Evolutionary conservation across 2,113 vertebrate genomes (phyloP).

Genomic region (Nestor notabilis): DNA sequence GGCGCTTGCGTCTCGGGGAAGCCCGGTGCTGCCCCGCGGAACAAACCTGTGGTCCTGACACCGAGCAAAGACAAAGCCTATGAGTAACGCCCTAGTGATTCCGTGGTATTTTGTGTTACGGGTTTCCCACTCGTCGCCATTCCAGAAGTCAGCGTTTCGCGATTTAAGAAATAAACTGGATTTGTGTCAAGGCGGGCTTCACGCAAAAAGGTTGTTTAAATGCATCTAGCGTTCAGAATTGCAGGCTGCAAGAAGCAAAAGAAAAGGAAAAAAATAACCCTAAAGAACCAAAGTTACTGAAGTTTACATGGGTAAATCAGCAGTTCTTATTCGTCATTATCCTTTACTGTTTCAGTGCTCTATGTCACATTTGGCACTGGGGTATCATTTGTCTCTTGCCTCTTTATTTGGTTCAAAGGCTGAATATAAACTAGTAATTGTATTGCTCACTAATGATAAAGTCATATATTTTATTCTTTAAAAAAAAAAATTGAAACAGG

Average conservation of each 20-base stretch:
- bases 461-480: background rate
- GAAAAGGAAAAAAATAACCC: background rate
- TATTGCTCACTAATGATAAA: background rate
- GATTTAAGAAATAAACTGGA: background rate
- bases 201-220: fast-evolving
- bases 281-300: background rate
- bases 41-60: background rate
- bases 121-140: fast-evolving
- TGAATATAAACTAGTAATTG: background rate
- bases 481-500: background rate
- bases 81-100: background rate
- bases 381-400: background rate
- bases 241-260: background rate
- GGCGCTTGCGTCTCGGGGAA: background rate
- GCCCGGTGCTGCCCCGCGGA: fast-evolving
- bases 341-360: background rate
- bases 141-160: background rate
- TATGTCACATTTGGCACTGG: background rate
- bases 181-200: background rate
- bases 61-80: background rate
- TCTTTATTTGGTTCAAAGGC: background rate
- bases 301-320: background rate
- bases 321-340: background rate
- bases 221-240: background rate
- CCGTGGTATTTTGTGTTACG: fast-evolving